A percentile compares a stretch with the other conserved stretches of the same genome.
phyloP scores from a whole-genome alignment of 2,888 invertebrate species.

The Cylindroiulus punctatus region DNA sequence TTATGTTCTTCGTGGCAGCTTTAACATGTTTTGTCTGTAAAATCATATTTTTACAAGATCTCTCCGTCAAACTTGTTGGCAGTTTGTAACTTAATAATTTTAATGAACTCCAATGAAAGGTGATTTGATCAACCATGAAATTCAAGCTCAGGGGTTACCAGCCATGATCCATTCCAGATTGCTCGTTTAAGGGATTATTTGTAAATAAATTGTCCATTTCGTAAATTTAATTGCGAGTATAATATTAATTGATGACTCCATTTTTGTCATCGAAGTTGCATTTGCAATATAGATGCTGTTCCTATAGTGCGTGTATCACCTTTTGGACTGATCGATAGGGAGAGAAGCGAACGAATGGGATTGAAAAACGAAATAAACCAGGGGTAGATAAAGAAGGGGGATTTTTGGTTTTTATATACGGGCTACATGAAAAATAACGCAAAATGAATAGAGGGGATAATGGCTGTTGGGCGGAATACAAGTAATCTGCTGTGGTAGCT shows the following conservation, averaged over 20 bases:
- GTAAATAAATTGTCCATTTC: not conserved
- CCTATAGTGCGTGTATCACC: not conserved
- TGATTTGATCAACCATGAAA: no score
- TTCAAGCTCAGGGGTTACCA: no score
- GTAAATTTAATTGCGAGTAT: not conserved
- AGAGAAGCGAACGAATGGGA: not conserved
- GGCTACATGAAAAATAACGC: slow-evolving; percentile 16
- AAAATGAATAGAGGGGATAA: slow-evolving; percentile 39
- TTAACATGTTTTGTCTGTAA: no score
- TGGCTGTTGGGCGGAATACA: slow-evolving; percentile 13
- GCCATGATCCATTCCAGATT: no score
- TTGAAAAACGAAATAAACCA: slow-evolving; percentile 16
- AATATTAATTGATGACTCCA: not conserved
- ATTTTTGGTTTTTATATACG: slow-evolving; percentile 15
- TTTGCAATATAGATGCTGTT: not conserved
- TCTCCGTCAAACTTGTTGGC: no score
- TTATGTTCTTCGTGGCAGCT: no score
- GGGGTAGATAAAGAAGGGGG: slow-evolving; percentile 17
- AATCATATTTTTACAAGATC: no score
- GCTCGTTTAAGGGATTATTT: not conserved
- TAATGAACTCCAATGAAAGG: no score
- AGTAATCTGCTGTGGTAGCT: slow-evolving; percentile 23
- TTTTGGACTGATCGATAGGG: not conserved
- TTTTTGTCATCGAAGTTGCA: not conserved
- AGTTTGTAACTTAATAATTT: no score